These are phyloP conservation scores for Spilogale gracilis DNA, from an alignment of 2,113 vertebrate genomes.

Conservation along the genomic window DNA sequence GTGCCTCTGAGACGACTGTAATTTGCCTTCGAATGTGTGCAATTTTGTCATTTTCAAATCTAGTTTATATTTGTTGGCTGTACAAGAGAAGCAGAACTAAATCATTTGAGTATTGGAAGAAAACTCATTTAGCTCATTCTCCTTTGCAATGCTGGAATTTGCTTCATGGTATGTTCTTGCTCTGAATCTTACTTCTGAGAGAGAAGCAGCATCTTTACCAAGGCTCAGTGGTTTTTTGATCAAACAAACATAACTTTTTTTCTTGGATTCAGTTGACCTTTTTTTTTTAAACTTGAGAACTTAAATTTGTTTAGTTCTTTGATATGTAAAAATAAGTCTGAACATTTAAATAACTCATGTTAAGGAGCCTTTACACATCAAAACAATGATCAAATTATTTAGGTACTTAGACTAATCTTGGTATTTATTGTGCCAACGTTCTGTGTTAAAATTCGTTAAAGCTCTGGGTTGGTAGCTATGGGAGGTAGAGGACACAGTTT, in stretches of 20 bases:
- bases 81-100: neutral
- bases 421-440: neutral
- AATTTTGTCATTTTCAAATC: neutral
- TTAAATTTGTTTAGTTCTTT: constrained; percentile 36
- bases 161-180: neutral
- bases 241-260: neutral
- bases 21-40: neutral
- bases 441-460: neutral
- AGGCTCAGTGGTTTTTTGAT: neutral
- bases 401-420: neutral
- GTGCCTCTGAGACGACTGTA: neutral
- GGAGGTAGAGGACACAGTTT: neutral
- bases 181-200: neutral
- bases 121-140: neutral
- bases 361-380: neutral
- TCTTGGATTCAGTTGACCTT: neutral
- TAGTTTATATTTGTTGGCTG: neutral
- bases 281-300: constrained; percentile 52
- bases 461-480: neutral
- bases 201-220: neutral
- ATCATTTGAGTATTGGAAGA: neutral
- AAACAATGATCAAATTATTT: neutral
- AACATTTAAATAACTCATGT: constrained; percentile 8
- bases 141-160: neutral
- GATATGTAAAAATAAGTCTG: neutral